Evolutionary conservation across 2,888 invertebrate genomes (phyloP).

Genomic region (Drosophila lutescens): DNA sequence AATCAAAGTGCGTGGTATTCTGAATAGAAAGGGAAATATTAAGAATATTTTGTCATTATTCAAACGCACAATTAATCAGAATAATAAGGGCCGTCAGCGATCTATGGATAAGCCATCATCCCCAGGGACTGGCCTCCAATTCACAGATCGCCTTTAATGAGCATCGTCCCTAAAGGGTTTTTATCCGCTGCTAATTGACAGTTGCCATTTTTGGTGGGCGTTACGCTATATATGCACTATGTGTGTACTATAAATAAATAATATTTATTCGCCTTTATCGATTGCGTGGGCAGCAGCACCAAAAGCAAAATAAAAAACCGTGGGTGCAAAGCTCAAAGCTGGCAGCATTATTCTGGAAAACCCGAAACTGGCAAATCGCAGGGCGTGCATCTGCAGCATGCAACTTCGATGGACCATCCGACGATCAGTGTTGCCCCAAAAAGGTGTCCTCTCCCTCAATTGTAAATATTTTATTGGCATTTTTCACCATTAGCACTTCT

Average conservation of each 20-base stretch:
- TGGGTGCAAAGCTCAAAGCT: conserved; percentile 38
- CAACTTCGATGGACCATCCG: conserved; percentile 59
- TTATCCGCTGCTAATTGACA: conserved; percentile 28
- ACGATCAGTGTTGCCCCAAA: conserved; percentile 42
- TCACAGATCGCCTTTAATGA: not conserved
- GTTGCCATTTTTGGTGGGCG: conserved; percentile 12
- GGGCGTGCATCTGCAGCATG: conserved; percentile 67
- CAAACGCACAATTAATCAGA: not conserved
- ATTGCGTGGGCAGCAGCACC: conserved; percentile 30
- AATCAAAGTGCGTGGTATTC: not conserved
- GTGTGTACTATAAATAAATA: conserved; percentile 48
- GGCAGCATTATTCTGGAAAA: conserved; percentile 13
- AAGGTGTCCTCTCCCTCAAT: too few species aligned
- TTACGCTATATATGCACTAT: not conserved
- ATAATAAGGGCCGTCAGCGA: not conserved
- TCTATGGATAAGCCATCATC: not conserved
- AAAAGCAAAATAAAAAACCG: conserved; percentile 29
- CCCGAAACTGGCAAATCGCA: conserved; percentile 51
- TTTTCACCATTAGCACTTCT: not conserved
- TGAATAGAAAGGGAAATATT: not conserved
- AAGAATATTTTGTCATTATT: not conserved
- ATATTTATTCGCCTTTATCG: conserved; percentile 62
- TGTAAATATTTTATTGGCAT: not conserved
- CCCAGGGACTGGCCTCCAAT: not conserved
- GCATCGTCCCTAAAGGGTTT: conserved; percentile 5